Percentiles rank a stretch among this genome's conserved stretches.
phyloP scores from a whole-genome alignment of 2,888 invertebrate species.

The Drosophila demipolita region DNA sequence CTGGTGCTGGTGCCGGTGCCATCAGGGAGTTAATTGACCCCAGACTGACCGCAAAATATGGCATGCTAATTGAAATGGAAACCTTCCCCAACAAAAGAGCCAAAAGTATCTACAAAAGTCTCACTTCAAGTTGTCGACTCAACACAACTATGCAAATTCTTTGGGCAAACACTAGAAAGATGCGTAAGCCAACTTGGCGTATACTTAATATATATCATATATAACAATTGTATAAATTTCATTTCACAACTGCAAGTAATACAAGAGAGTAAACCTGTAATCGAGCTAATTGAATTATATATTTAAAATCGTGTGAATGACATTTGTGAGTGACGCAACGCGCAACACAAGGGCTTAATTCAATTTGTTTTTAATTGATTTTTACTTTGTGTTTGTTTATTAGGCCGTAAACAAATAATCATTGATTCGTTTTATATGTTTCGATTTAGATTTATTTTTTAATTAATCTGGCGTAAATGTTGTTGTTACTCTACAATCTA shows the following conservation, averaged over 20 bases:
- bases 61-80: constrained; percentile 67
- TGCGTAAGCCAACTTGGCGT: constrained; percentile 46
- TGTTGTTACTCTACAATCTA: constrained; percentile 48
- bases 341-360: constrained; percentile 32
- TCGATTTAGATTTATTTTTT: constrained; percentile 38
- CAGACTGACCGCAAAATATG: constrained; percentile 61
- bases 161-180: constrained; percentile 30
- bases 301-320: constrained; percentile 36
- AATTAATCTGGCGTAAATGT: constrained; percentile 24
- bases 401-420: constrained; percentile 43
- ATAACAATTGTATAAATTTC: background rate
- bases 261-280: background rate
- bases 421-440: constrained; percentile 25
- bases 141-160: constrained; percentile 40
- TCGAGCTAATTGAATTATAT: constrained; percentile 25
- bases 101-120: constrained; percentile 28
- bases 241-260: constrained; percentile 39
- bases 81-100: constrained; percentile 42
- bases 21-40: constrained; percentile 65
- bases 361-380: constrained; percentile 31
- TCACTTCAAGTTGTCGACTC: constrained; percentile 28
- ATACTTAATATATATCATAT: constrained; percentile 28
- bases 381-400: constrained; percentile 42
- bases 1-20: background rate
- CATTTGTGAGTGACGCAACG: constrained; percentile 63